Percentiles rank a stretch among this genome's conserved stretches.
Evolutionary conservation across 2,113 vertebrate genomes (phyloP).

Genomic region (Ceyx cyanopectus): DNA sequence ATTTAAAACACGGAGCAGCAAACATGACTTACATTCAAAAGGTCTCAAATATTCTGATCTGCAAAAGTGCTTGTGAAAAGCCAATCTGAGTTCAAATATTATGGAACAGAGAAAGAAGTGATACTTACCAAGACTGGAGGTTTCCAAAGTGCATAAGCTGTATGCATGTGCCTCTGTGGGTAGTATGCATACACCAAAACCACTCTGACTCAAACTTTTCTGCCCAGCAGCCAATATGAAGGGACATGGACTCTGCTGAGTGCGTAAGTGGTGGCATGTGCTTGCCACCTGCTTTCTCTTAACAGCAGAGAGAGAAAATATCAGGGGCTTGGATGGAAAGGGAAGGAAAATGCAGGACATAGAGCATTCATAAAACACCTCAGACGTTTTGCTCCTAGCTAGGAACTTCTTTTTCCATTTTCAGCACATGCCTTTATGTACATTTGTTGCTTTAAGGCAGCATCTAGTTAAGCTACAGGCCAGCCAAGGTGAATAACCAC

Average conservation of each 20-base stretch:
- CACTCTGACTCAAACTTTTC: neutral
- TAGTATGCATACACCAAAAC: conserved; percentile 34
- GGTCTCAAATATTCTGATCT: neutral
- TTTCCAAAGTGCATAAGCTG: conserved; percentile 4
- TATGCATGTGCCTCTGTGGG: conserved; percentile 25
- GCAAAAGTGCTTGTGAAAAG: conserved; percentile 33
- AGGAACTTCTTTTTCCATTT: neutral
- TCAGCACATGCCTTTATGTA: neutral
- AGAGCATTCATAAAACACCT: neutral
- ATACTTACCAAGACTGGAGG: conserved; percentile 57
- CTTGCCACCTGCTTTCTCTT: neutral
- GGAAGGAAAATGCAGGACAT: neutral
- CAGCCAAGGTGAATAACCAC: neutral
- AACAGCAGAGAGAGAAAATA: neutral
- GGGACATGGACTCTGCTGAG: neutral
- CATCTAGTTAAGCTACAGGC: neutral
- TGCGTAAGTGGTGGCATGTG: neutral
- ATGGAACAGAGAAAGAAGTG: conserved; percentile 30
- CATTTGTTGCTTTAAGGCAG: neutral
- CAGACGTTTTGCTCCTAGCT: neutral
- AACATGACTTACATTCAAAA: neutral
- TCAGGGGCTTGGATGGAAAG: neutral
- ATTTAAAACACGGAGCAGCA: conserved; percentile 4
- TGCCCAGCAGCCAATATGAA: conserved; percentile 1
- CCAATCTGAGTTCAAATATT: neutral